Evolutionary conservation across 2,888 invertebrate species (phyloP).

Genomic region (Corbicula japonica): DNA sequence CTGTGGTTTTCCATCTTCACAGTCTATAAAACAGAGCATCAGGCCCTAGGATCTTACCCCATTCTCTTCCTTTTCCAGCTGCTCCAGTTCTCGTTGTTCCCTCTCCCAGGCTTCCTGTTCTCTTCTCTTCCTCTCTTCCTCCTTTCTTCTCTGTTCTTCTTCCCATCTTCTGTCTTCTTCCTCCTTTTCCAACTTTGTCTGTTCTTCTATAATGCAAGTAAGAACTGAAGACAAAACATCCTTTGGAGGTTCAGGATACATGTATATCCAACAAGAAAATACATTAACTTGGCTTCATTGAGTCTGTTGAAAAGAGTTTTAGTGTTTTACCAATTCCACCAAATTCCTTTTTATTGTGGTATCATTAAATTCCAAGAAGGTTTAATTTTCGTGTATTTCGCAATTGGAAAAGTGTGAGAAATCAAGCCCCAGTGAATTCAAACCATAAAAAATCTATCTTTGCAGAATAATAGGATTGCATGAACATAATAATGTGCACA

Average conservation of each 20-base stretch:
- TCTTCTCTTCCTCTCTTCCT: conserved; percentile 66
- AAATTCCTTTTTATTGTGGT: no score
- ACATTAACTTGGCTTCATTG: conserved; percentile 3
- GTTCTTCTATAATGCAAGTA: conserved; percentile 29
- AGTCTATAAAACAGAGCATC: neutral
- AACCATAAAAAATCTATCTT: no score
- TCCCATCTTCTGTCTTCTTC: conserved; percentile 54
- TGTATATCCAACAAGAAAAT: neutral
- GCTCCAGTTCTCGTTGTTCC: conserved; percentile 69
- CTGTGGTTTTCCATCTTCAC: neutral
- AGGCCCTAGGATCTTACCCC: neutral
- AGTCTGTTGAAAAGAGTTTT: neutral
- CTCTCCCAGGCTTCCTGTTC: conserved; percentile 72
- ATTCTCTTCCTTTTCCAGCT: conserved; percentile 48
- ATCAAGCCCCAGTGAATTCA: no score
- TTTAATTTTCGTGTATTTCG: no score
- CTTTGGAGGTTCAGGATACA: neutral
- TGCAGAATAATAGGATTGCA: no score
- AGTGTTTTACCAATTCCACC: no score
- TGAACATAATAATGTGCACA: no score
- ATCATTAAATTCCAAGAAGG: no score
- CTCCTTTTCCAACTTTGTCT: conserved; percentile 26
- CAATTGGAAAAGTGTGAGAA: no score
- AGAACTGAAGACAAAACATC: neutral
- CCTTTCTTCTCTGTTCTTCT: conserved; percentile 65